A percentile compares a stretch with the other conserved stretches of the same genome.
phyloP scores from a whole-genome alignment of 2,888 invertebrate species.

The Fragum whitleyi region DNA sequence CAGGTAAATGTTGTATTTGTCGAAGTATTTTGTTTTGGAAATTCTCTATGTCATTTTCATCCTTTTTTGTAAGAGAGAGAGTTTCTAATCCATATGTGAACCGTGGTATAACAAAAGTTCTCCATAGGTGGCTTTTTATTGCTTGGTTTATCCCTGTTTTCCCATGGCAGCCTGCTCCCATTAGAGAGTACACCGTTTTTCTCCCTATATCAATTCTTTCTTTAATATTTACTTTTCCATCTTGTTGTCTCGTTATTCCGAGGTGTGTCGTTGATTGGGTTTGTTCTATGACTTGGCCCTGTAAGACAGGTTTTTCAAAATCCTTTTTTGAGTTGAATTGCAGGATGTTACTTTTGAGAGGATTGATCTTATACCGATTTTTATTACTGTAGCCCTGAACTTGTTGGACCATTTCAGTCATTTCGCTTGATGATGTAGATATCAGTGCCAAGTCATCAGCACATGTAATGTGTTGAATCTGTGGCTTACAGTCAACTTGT shows the following conservation, averaged over 20 bases:
- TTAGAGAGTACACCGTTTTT: conserved; percentile 9
- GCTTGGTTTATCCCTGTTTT: neutral
- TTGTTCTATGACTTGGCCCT: neutral
- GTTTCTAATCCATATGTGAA: conserved; percentile 15
- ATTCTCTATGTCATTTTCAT: neutral
- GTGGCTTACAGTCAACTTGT: neutral
- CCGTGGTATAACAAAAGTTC: conserved; percentile 11
- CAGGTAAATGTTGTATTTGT: conserved; percentile 20
- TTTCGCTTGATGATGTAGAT: neutral
- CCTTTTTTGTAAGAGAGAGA: neutral
- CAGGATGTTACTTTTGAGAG: neutral
- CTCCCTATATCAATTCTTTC: neutral
- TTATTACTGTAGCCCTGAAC: neutral
- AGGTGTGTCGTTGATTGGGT: neutral
- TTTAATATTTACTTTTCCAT: neutral
- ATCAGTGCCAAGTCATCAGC: neutral
- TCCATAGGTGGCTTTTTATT: neutral
- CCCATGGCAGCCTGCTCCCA: conserved; percentile 8
- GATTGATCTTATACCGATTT: neutral
- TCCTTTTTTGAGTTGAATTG: conserved; percentile 3
- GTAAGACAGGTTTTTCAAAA: neutral
- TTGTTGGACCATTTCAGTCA: neutral
- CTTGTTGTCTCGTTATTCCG: neutral
- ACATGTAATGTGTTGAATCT: neutral
- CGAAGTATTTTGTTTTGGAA: conserved; percentile 15